phyloP scores from a whole-genome alignment of 1,140 invertebrate genomes.

The Drosophila azteca region DNA sequence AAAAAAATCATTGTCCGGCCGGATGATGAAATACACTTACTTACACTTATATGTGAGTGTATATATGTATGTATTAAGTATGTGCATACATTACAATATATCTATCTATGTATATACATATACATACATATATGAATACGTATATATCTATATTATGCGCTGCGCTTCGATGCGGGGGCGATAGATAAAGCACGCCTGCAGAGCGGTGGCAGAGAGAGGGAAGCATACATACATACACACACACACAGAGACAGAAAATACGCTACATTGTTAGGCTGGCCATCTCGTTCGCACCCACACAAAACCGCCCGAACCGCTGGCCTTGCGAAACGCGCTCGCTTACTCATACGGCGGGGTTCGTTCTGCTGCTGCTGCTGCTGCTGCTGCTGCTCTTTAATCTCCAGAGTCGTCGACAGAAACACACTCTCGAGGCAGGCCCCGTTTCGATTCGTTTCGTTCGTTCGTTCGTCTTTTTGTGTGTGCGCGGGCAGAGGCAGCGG shows the following conservation, averaged over 20 bases:
- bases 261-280: constrained; percentile 44
- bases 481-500: too few species aligned
- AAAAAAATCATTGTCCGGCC: constrained; percentile 31
- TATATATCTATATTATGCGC: constrained; percentile 9
- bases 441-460: constrained; percentile 61
- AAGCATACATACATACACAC: constrained; percentile 19
- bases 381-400: constrained; percentile 63
- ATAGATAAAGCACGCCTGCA: not conserved
- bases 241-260: too few species aligned
- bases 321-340: constrained; percentile 78
- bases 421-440: constrained; percentile 69
- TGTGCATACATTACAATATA: not conserved
- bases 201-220: constrained; percentile 11
- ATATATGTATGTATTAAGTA: not conserved
- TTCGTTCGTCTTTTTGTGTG: constrained; percentile 15
- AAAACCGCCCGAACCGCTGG: constrained; percentile 50
- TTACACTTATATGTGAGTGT: too few species aligned
- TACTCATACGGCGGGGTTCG: constrained; percentile 41
- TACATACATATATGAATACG: not conserved
- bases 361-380: not conserved
- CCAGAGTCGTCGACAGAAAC: constrained; percentile 62
- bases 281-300: constrained; percentile 49
- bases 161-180: constrained; percentile 5
- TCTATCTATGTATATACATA: not conserved
- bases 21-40: constrained; percentile 8